Evolutionary conservation across 23 tunicate genomes (phyloP).

Genomic region (Clavelina lepadiformis): DNA sequence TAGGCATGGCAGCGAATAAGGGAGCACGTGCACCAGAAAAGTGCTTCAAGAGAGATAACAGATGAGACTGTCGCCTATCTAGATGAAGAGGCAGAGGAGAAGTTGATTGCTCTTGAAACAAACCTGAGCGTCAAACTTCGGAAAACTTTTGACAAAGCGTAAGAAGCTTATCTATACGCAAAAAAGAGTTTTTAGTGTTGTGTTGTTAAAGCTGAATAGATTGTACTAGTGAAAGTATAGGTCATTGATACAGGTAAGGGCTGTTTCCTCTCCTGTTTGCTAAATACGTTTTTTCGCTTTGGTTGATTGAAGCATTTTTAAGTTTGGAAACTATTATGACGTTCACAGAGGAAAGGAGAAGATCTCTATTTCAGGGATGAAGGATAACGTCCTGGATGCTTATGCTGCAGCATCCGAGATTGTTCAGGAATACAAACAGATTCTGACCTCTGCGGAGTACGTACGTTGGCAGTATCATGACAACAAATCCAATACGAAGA

Average conservation of each 20-base stretch:
- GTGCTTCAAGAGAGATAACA: neutral
- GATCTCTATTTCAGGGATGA: slow-evolving; percentile 35
- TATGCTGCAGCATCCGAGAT: slow-evolving; percentile 2
- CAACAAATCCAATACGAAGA: neutral
- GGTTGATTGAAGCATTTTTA: neutral
- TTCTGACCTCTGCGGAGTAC: slow-evolving; percentile 31
- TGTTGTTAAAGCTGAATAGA: no score
- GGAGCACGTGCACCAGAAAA: slow-evolving; percentile 10
- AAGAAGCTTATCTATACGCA: no score
- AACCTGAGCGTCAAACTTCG: slow-evolving; percentile 7
- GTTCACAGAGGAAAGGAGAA: no score
- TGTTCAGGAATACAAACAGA: slow-evolving; percentile 34
- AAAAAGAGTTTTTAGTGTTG: no score
- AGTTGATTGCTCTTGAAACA: slow-evolving; percentile 10
- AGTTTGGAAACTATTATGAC: neutral
- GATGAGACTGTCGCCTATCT: slow-evolving; percentile 1
- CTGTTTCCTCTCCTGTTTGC: no score
- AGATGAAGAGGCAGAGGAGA: slow-evolving; percentile 2
- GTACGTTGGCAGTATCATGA: slow-evolving; percentile 35
- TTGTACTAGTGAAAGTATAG: no score
- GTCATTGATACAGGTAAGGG: no score
- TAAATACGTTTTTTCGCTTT: no score
- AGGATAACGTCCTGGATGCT: slow-evolving; percentile 46
- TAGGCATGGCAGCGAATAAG: slow-evolving; percentile 19
- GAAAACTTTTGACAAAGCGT: no score